Evolutionary conservation across 2,797 vertebrate species (phyloP), one percentile per base, ranked within the genome.

Genomic region (Poecilia velifera): DNA sequence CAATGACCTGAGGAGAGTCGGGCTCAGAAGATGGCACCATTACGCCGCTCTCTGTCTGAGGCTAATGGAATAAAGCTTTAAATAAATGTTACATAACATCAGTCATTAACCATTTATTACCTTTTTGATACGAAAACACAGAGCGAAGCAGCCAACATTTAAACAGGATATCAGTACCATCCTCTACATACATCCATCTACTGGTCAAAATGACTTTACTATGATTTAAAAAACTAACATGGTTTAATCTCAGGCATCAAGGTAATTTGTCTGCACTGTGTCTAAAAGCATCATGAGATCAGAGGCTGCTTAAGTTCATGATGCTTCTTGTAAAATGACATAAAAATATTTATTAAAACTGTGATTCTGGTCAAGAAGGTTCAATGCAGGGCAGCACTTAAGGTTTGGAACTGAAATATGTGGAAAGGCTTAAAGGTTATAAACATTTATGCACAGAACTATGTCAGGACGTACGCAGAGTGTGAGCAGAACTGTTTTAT

Each of bases 11-110:
- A 82, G 72, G 34, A n/a, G 39, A 12, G 34, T 39, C 31, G 0
- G 1, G 34, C 7, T 59, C 87, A 91, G 68, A 46, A 86, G 90
- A 79, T 81, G 87, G 86, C 80, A 66, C 59, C 80, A 76, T 79
- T 57, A 72, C 43, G 22, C 74, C 34, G 0, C 41, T 18, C 3
- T 49, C n/a, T 12, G 41, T 10, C 34, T 77, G 34, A 46, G 41
- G 3, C 45, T 0, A 14, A 5, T 1, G 22, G 47, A 43, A 14
- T 2, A 3, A 73, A 62, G 43, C 28, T 0, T 53, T 53, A 53
- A 53, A 25, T 53, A 22, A 53, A 25, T 34, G 6, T 14, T 22
- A 7, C 45, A 59, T 36, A 72, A 13, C 64, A 43, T 41, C n/a
- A 59, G n/a, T 9, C 34, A 25, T n/a, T 41, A 46, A 53, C 18